Evolutionary conservation across 2,888 invertebrate species (phyloP), one percentile per base, ranked within the genome.

Genomic region (Drosophila nigritarsus): DNA sequence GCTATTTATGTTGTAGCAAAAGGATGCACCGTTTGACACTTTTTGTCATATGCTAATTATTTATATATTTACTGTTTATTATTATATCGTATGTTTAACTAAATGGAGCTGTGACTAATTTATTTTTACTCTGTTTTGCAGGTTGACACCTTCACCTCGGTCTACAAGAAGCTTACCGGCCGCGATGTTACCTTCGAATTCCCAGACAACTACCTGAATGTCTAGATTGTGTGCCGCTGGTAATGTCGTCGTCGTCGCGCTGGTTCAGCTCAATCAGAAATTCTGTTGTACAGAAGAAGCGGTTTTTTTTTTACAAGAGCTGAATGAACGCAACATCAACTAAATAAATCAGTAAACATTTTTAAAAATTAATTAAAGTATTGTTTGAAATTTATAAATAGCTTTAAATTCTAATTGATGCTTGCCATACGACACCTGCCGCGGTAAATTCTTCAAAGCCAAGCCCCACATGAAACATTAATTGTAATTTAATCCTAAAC

Each of bases 111-210:
- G 48, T 29, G 9, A 65, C 51, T 78, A 73, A 82, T 64, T 36
- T 51, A 0, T 60, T 34, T 64, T 53, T 65, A 80, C 65, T 80
- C 84, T 50, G 29, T 2, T 4, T 95, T 95, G 51, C 95, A 99
- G 99, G 97, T 98, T 91, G 99, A 99, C 93, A 99, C 99, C 78
- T 99, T 99, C 94, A 96, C 98, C 91, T 97, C 98, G 79, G 98
- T 99, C 83, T 99, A 99, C 96, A 99, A 99, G 95, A 99, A 99
- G 94, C 95, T 99, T 91, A 99, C 99, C 90, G 99, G 99, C 89
- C 98, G 99, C 93, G 99, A 99, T 94, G 99, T 99, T 70, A 97
- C 96, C 87, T 99, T 99, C 94, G 99, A 99, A 95, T 99, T 99
- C 95, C 99, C 99, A 78, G 99, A 99, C 95, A 97, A 98, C 90